Conservation (phyloP, 37 sponge, comb jelly and placozoan genomes). For the Aplysina aerophoba region DNA sequence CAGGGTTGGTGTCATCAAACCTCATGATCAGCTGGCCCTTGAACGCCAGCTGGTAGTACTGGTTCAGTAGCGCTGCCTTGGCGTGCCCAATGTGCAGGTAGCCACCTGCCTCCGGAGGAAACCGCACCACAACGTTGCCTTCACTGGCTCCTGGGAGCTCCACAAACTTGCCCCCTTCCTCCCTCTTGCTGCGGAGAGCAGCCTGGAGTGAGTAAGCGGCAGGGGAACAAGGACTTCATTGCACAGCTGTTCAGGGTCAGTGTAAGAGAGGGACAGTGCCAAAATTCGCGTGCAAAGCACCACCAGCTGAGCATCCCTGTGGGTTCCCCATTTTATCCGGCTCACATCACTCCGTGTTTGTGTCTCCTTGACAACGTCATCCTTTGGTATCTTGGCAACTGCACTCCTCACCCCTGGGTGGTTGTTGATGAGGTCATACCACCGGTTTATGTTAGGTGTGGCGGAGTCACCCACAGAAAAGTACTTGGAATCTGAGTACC, state of each 20-base stretch:
- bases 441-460: not conserved
- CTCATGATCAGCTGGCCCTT: constrained; percentile 92
- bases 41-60: constrained; percentile 89
- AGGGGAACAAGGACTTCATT: too few species aligned
- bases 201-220: not conserved
- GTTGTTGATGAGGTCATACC: not conserved
- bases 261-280: not conserved
- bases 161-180: constrained; percentile 91
- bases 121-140: constrained; percentile 95
- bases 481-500: too few species aligned
- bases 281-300: not conserved
- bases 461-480: too few species aligned
- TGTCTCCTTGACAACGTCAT: not conserved
- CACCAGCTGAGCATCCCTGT: too few species aligned
- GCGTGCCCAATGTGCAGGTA: constrained; percentile 99
- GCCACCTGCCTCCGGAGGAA: constrained; percentile 98
- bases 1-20: constrained; percentile 99
- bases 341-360: too few species aligned
- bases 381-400: not conserved
- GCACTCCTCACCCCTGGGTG: not conserved
- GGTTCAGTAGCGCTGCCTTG: constrained; percentile 97
- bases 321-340: too few species aligned
- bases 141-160: constrained; percentile 93
- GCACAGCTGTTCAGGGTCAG: too few species aligned
- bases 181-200: constrained; percentile 21